Evolutionary conservation across 2,113 vertebrate species (phyloP).

Genomic region (Dolichallabes microphthalmus): DNA sequence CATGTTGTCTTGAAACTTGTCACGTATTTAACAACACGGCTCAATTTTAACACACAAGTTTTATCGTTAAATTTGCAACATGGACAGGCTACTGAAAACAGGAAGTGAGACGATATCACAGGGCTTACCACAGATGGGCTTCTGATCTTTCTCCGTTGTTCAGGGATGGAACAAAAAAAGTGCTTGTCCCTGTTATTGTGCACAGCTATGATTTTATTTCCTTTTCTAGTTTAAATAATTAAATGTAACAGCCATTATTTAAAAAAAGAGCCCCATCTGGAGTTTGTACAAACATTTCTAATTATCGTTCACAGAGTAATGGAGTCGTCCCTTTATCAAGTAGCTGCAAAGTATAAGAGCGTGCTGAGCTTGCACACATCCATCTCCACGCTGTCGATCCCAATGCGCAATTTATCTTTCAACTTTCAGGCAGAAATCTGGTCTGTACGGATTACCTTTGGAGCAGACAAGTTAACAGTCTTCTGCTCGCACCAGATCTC

Average conservation of each 20-base stretch:
- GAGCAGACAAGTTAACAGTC: conserved; percentile 55
- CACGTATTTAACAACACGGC: neutral
- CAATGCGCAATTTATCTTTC: neutral
- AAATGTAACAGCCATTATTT: neutral
- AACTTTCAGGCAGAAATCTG: conserved; percentile 10
- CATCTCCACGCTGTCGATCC: too few relatives aligned
- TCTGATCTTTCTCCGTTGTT: neutral
- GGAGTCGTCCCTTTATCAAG: neutral
- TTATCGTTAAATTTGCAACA: neutral
- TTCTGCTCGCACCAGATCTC: conserved; percentile 14
- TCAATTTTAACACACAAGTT: neutral
- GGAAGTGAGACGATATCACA: neutral
- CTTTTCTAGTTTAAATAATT: neutral
- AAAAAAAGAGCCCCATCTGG: neutral
- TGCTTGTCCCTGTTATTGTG: neutral
- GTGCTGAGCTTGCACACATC: neutral
- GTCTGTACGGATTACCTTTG: conserved; percentile 51
- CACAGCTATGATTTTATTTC: neutral
- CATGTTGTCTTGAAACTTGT: neutral
- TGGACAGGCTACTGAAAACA: neutral
- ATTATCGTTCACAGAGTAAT: neutral
- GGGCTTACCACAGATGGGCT: neutral
- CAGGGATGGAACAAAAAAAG: neutral
- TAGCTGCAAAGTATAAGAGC: neutral
- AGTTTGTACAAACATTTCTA: neutral